phyloP scores from a whole-genome alignment of 2,797 vertebrate genomes.

The Dromococcyx pavoninus region DNA sequence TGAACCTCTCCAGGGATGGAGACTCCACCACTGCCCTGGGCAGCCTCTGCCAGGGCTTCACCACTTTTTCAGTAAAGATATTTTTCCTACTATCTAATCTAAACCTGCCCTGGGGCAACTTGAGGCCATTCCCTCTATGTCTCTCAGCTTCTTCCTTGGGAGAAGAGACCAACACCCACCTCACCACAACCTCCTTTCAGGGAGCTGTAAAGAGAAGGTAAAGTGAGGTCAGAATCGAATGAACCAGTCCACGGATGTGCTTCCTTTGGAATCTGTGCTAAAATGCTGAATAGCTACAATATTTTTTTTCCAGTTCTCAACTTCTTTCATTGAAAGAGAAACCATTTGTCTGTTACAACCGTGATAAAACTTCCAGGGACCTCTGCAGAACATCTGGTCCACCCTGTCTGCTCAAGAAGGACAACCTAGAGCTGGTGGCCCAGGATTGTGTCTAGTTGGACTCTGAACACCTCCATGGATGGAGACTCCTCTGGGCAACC shows the following conservation, averaged over 20 bases:
- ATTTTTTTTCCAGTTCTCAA: not conserved
- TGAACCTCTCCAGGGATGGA: too few species aligned
- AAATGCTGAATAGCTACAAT: not conserved
- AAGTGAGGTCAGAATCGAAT: not conserved
- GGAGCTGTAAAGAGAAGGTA: too few species aligned
- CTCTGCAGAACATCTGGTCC: not conserved
- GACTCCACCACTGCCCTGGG: too few species aligned
- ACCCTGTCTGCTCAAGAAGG: not conserved
- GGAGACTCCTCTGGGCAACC: not conserved
- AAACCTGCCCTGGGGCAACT: too few species aligned
- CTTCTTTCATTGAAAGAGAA: not conserved
- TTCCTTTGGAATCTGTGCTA: not conserved
- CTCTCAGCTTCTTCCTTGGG: too few species aligned
- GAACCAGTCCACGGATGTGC: not conserved
- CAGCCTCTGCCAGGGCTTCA: too few species aligned
- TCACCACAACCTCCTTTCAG: too few species aligned
- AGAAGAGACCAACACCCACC: too few species aligned
- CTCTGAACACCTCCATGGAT: not conserved
- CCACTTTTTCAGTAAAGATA: too few species aligned
- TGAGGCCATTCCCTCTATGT: too few species aligned
- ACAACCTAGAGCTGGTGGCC: not conserved
- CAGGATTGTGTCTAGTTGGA: rapidly evolving
- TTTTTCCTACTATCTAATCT: too few species aligned
- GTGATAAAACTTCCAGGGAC: not conserved
- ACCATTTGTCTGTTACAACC: not conserved